Conservation (phyloP, 2,113 vertebrate genomes). For the Brachionichthys hirsutus region DNA sequence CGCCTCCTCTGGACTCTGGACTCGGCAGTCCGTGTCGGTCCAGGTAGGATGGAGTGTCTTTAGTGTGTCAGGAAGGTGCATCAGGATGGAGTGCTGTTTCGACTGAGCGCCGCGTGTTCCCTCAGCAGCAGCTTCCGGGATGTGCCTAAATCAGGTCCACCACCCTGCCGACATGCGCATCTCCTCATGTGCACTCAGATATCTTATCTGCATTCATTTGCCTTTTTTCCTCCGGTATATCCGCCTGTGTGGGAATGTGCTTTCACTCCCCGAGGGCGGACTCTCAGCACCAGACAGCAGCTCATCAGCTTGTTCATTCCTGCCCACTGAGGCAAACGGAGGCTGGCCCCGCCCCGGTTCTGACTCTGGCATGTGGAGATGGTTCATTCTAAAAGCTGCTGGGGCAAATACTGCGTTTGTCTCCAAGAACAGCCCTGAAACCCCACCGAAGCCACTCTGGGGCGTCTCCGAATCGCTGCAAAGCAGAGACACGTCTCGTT, state of each 20-base stretch:
- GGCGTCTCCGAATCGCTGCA: too few relatives aligned
- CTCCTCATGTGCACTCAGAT: constrained; percentile 22
- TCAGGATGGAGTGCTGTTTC: too few relatives aligned
- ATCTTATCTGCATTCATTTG: constrained; percentile 43
- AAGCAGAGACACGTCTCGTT: too few relatives aligned
- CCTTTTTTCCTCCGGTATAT: neutral
- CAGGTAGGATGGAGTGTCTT: too few relatives aligned
- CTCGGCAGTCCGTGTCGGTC: too few relatives aligned
- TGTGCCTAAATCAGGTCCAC: too few relatives aligned
- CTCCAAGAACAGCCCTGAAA: constrained; percentile 62
- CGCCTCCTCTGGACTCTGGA: too few relatives aligned
- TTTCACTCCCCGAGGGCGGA: constrained; percentile 26
- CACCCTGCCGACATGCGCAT: constrained; percentile 23
- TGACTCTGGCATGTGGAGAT: constrained; percentile 48
- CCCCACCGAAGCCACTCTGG: too few relatives aligned
- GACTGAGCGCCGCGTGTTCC: too few relatives aligned
- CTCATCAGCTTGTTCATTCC: constrained; percentile 41
- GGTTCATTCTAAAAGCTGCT: constrained; percentile 55
- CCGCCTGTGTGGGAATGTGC: constrained; percentile 46
- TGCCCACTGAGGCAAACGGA: constrained; percentile 46
- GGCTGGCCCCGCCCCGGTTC: constrained; percentile 42
- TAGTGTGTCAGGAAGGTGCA: too few relatives aligned
- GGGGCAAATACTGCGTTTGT: constrained; percentile 60
- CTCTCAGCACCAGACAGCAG: constrained; percentile 13
- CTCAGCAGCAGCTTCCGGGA: too few relatives aligned